Percentiles rank a stretch among this genome's conserved stretches.
phyloP scores from a whole-genome alignment of 1,140 invertebrate species.

The Metaphire vulgaris region DNA sequence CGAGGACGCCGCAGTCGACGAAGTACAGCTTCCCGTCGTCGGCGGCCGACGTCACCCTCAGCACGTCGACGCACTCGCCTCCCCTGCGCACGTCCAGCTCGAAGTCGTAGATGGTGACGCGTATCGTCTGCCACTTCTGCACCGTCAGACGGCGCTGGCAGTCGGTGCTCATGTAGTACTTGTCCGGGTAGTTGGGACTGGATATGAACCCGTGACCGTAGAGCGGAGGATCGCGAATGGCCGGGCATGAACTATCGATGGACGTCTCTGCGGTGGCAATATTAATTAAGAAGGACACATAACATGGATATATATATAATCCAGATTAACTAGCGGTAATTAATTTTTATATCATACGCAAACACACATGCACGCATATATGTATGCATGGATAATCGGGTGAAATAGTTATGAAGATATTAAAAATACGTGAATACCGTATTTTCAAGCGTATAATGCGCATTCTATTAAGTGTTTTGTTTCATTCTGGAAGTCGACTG shows the following conservation, averaged over 20 bases:
- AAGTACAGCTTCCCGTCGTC: not conserved
- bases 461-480: no score
- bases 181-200: constrained; percentile 27
- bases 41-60: not conserved
- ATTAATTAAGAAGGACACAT: no score
- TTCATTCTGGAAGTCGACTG: no score
- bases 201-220: constrained; percentile 26
- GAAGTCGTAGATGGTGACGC: constrained; percentile 29
- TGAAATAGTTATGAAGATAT: no score
- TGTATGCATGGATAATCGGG: no score
- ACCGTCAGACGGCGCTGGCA: constrained; percentile 23
- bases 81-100: constrained; percentile 28
- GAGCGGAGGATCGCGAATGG: not conserved
- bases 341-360: no score
- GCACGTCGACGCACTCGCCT: constrained; percentile 1
- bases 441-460: no score
- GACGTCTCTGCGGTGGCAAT: no score
- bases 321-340: no score
- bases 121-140: constrained; percentile 22
- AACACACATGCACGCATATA: no score
- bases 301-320: no score
- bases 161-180: constrained; percentile 28
- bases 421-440: no score
- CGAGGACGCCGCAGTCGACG: constrained; percentile 15
- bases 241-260: not conserved